phyloP scores from a whole-genome alignment of 1,140 invertebrate species.

The Pseudomyrmex cubaensis region DNA sequence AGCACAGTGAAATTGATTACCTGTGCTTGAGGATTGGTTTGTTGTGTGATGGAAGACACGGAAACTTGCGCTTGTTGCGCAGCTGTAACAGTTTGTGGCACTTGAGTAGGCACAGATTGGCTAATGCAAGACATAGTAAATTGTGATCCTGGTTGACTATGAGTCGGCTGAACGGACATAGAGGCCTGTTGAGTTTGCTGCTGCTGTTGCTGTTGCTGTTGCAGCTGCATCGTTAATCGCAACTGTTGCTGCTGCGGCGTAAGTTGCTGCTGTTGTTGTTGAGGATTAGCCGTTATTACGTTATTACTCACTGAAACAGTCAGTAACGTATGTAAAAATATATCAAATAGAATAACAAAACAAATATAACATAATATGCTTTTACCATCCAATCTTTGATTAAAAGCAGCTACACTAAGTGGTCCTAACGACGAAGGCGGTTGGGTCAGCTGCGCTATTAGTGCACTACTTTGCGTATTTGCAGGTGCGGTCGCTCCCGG shows the following conservation, averaged over 20 bases:
- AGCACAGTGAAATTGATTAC: conserved; percentile 52
- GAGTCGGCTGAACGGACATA: conserved; percentile 76
- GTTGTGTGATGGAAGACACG: conserved; percentile 76
- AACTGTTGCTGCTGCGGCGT: conserved; percentile 83
- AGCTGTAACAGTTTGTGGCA: conserved; percentile 79
- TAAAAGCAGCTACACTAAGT: conserved; percentile 82
- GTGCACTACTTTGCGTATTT: conserved; percentile 85
- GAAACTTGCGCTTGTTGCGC: conserved; percentile 73
- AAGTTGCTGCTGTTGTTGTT: conserved; percentile 84
- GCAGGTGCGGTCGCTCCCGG: conserved; percentile 80
- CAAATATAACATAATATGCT: neutral
- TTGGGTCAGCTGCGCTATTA: conserved; percentile 90
- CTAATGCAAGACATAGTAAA: conserved; percentile 79
- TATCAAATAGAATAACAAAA: too few species aligned
- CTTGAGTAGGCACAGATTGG: conserved; percentile 79
- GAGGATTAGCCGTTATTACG: conserved; percentile 82
- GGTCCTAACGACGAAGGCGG: conserved; percentile 86
- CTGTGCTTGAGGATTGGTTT: conserved; percentile 76
- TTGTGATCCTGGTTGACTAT: conserved; percentile 79
- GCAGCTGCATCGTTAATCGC: conserved; percentile 83
- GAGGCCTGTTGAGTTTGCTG: conserved; percentile 83
- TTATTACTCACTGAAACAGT: conserved; percentile 72
- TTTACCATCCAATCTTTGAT: conserved; percentile 85
- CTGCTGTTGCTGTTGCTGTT: conserved; percentile 81
- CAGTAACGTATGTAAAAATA: too few species aligned